phyloP scores from a whole-genome alignment of 2,797 vertebrate species.

The Argentina silus region DNA sequence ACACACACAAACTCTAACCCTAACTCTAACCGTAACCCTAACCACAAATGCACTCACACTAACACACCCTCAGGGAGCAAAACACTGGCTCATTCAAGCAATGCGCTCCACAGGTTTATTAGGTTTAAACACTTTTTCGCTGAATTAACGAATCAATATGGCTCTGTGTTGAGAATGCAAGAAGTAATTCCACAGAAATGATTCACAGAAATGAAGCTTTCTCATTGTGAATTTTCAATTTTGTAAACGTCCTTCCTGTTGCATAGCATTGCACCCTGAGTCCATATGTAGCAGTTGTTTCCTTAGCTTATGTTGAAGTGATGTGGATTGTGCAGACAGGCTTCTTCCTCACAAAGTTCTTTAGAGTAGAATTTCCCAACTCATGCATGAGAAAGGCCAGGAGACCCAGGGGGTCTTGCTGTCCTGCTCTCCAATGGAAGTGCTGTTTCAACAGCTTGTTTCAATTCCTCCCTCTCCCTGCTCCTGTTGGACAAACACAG shows the following conservation, averaged over 20 bases:
- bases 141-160: background rate
- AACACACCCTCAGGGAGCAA: background rate
- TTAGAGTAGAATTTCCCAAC: slow-evolving; percentile 51
- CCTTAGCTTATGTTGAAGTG: background rate
- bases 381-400: slow-evolving; percentile 54
- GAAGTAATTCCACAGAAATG: background rate
- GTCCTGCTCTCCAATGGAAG: slow-evolving; percentile 66
- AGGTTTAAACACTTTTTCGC: background rate
- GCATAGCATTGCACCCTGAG: background rate
- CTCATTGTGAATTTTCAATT: background rate
- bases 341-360: slow-evolving; percentile 37
- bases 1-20: background rate
- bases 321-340: slow-evolving; percentile 10
- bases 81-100: background rate
- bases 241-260: background rate
- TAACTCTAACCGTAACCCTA: background rate
- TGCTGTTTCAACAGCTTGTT: slow-evolving; percentile 80
- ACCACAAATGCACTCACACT: too few relatives aligned
- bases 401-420: slow-evolving; percentile 53
- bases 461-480: slow-evolving; percentile 64
- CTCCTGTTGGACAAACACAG: slow-evolving; percentile 67
- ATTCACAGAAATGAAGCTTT: background rate
- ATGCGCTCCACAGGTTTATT: background rate
- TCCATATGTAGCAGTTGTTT: background rate
- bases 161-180: background rate